Conservation (phyloP, 2,797 vertebrate species). For the Bryconaethiops microstoma region DNA sequence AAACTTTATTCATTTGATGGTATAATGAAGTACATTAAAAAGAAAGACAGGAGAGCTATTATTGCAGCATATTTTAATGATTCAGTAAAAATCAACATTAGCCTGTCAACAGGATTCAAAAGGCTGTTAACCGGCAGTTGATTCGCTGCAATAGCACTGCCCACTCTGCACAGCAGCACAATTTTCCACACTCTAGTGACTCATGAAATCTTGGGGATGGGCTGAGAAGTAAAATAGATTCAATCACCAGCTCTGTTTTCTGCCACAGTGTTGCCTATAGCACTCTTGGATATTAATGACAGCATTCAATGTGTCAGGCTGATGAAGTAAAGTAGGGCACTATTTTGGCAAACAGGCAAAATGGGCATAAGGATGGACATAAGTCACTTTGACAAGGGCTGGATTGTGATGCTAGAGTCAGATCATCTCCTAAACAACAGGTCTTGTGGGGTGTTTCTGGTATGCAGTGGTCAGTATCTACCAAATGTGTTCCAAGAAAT, state of each 20-base stretch:
- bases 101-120: conserved; percentile 11
- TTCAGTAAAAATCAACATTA: neutral
- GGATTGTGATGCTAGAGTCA: too few relatives aligned
- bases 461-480: too few relatives aligned
- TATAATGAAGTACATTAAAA: neutral
- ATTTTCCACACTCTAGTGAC: neutral
- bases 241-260: neutral
- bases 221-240: conserved; percentile 1
- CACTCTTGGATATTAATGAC: conserved; percentile 16
- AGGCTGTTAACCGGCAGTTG: neutral
- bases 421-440: too few relatives aligned
- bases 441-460: too few relatives aligned
- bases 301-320: neutral
- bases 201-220: neutral
- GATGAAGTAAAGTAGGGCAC: neutral
- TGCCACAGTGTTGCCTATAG: neutral
- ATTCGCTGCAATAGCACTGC: neutral
- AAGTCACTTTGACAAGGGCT: too few relatives aligned
- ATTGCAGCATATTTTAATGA: conserved; percentile 1
- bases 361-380: too few relatives aligned
- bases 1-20: neutral
- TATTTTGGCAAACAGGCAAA: neutral
- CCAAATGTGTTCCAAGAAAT: too few relatives aligned
- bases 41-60: neutral
- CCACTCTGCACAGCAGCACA: neutral